Evolutionary conservation across 2,888 invertebrate species (phyloP), one percentile per base, ranked within the genome.

Genomic region (Aphidoletes aphidimyza): DNA sequence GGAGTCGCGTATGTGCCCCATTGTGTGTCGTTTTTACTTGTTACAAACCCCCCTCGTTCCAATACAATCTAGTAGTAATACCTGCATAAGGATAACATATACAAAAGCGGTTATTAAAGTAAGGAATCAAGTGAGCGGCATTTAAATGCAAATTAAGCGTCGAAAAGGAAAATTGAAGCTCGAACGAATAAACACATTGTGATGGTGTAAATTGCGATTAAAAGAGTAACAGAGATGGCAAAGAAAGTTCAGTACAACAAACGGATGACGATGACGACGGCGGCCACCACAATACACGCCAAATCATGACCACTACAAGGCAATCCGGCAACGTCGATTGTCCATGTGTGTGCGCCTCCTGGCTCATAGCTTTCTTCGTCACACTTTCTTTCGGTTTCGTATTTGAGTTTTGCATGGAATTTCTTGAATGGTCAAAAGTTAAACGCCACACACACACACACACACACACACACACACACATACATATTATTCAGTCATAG

Each of bases 111-210:
- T 69, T 69, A 69, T 69, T 69, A 69, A 30, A 30, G 69, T 30
- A 14, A n/a, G n/a, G 37, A 37, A 9, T 37, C 6, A 81, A 36
- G 37, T 81, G 81, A 81, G 37, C 81, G 37, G 81, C 81, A 37
- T 81, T 36, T 81, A 81, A 81, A 81, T 81, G 81, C 81, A 81
- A 81, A 81, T 81, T 81, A 81, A 81, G 81, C 81, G 81, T 81
- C 81, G 37, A 81, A 81, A n/a, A 22, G 81, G 37, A 81, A 81
- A 81, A n/a, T 81, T n/a, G n/a, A n/a, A n/a, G 11, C 34, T 69
- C 30, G 26, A 34, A 54, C 26, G 69, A 69, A 69, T 30, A 69
- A 69, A 69, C 69, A 69, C 34, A 2, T 30, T 69, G 3, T 69
- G 42, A 9, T 11, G 8, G 14, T 54, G 2, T 69, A 19, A 47